phyloP scores from a whole-genome alignment of 2,888 invertebrate genomes.

The Drosophila barbarae region DNA sequence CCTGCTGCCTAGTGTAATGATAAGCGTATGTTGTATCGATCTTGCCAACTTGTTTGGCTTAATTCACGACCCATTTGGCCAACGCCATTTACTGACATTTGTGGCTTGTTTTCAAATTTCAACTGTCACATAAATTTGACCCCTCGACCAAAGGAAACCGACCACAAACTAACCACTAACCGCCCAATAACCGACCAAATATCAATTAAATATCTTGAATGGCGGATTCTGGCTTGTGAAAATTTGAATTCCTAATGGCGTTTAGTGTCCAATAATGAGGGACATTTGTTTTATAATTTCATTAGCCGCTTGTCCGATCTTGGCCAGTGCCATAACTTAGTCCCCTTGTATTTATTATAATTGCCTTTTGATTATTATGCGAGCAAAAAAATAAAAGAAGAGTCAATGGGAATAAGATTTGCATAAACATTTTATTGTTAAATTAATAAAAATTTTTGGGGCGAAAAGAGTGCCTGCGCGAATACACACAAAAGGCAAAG shows the following conservation, averaged over 20 bases:
- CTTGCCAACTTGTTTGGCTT: conserved; percentile 45
- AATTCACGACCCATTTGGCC: conserved; percentile 66
- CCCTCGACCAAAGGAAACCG: conserved; percentile 16
- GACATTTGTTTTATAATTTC: conserved; percentile 75
- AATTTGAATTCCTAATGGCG: conserved; percentile 69
- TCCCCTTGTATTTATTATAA: conserved; percentile 57
- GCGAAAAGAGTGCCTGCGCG: conserved; percentile 24
- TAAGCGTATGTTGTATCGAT: conserved; percentile 32
- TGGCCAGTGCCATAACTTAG: conserved; percentile 48
- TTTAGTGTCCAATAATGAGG: conserved; percentile 75
- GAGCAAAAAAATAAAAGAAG: conserved; percentile 46
- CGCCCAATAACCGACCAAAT: conserved; percentile 36
- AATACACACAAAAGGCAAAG: conserved; percentile 22
- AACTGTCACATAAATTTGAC: conserved; percentile 68
- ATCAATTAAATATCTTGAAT: conserved; percentile 35
- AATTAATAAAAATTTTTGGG: conserved; percentile 66
- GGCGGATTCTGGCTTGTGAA: conserved; percentile 48
- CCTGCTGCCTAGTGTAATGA: conserved; percentile 16
- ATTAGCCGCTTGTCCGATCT: conserved; percentile 60
- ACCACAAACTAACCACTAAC: conserved; percentile 1
- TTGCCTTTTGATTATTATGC: conserved; percentile 68
- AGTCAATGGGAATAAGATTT: conserved; percentile 42
- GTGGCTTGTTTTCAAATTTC: conserved; percentile 68
- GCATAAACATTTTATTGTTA: conserved; percentile 75
- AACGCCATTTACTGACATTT: conserved; percentile 69